phyloP scores from a whole-genome alignment of 2,113 vertebrate species.

The Cercocebus atys region DNA sequence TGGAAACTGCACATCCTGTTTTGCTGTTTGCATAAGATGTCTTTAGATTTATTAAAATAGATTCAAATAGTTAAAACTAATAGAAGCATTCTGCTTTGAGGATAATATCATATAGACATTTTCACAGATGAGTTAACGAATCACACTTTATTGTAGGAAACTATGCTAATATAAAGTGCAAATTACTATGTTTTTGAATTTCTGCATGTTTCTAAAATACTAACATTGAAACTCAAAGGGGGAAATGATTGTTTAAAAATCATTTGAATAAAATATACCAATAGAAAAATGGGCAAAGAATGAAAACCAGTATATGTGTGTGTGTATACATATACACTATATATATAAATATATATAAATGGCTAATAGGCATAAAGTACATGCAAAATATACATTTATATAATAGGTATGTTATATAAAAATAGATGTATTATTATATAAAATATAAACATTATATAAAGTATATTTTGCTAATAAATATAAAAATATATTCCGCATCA shows the following conservation, averaged over 20 bases:
- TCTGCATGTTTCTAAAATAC: neutral
- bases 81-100: slow-evolving; percentile 56
- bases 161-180: neutral
- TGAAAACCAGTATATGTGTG: neutral
- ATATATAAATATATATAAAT: neutral
- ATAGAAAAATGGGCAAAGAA: neutral
- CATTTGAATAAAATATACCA: slow-evolving; percentile 18
- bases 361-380: neutral
- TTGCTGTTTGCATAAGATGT: slow-evolving; percentile 78
- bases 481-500: neutral
- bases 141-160: slow-evolving; percentile 43
- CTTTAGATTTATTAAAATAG: slow-evolving; percentile 82
- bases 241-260: neutral
- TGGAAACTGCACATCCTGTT: slow-evolving; percentile 84
- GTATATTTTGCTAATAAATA: neutral
- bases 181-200: slow-evolving; percentile 44
- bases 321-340: neutral
- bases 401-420: neutral
- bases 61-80: slow-evolving; percentile 71
- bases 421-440: neutral
- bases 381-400: neutral
- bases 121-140: slow-evolving; percentile 53
- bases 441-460: neutral
- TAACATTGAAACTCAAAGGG: neutral
- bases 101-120: slow-evolving; percentile 35